These are phyloP conservation scores for Tragelaphus eurycerus DNA, from an alignment of 2,797 vertebrate genomes.

Conservation along the genomic window DNA sequence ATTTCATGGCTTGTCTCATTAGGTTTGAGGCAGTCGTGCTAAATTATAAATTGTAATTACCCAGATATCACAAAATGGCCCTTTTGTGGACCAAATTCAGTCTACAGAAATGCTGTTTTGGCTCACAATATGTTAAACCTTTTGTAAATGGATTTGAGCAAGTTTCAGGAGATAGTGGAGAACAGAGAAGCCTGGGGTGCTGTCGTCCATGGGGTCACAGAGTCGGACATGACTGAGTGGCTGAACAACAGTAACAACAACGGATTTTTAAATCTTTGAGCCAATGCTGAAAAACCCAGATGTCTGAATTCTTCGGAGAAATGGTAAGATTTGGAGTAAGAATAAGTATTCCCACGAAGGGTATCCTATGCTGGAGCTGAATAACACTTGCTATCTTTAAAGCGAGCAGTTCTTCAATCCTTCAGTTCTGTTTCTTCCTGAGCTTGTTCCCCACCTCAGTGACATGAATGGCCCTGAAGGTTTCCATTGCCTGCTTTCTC, in stretches of 20 bases:
- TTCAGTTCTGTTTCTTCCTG: not conserved
- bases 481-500: not conserved
- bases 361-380: not conserved
- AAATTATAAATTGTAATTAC: not conserved
- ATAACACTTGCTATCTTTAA: not conserved
- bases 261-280: not conserved
- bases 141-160: not conserved
- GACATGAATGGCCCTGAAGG: not conserved
- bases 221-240: not conserved
- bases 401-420: not conserved
- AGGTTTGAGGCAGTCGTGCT: not conserved
- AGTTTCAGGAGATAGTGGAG: not conserved
- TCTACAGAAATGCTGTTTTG: not conserved
- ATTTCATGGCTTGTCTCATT: not conserved
- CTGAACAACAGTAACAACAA: not conserved
- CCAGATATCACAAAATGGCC: not conserved
- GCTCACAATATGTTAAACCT: not conserved
- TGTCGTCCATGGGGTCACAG: not conserved
- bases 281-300: not conserved
- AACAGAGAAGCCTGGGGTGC: not conserved
- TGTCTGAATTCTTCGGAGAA: not conserved
- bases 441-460: not conserved
- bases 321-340: not conserved
- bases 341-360: not conserved
- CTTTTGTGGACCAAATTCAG: not conserved